These are phyloP conservation scores for Trissolcus brochymenae DNA, from an alignment of 2,888 invertebrate species.

Conservation along the genomic window DNA sequence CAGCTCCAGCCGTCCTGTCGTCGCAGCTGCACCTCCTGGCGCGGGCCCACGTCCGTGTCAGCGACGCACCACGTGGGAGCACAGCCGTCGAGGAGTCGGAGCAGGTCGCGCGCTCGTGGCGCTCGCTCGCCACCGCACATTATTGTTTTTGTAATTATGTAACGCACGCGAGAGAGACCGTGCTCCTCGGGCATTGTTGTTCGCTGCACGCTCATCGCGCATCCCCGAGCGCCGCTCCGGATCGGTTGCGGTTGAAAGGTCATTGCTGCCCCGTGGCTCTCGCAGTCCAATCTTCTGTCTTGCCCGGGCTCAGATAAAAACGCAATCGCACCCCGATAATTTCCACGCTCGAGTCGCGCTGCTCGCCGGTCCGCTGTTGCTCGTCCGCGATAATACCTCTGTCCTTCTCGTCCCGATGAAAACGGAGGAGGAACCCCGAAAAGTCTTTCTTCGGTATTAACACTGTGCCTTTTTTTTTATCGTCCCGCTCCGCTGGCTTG, in stretches of 20 bases:
- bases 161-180: slow-evolving; percentile 22
- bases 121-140: slow-evolving; percentile 8
- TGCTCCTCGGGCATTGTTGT: neutral
- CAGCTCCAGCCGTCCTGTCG: no score
- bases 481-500: slow-evolving; percentile 3
- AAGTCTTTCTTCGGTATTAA: neutral
- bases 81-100: slow-evolving; percentile 15
- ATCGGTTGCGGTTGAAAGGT: slow-evolving; percentile 24
- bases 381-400: slow-evolving; percentile 6
- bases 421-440: no score
- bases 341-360: slow-evolving; percentile 16
- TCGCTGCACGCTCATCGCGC: neutral
- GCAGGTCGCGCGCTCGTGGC: slow-evolving; percentile 20
- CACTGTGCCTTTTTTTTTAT: neutral
- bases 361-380: slow-evolving; percentile 9
- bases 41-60: slow-evolving; percentile 17
- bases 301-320: neutral
- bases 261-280: slow-evolving; percentile 1
- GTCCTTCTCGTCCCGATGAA: no score
- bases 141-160: slow-evolving; percentile 44
- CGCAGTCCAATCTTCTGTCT: neutral
- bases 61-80: slow-evolving; percentile 28
- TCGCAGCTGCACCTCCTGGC: neutral
- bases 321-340: slow-evolving; percentile 15
- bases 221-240: neutral